Conservation (phyloP, 2,797 vertebrate species). For the Artibeus lituratus region DNA sequence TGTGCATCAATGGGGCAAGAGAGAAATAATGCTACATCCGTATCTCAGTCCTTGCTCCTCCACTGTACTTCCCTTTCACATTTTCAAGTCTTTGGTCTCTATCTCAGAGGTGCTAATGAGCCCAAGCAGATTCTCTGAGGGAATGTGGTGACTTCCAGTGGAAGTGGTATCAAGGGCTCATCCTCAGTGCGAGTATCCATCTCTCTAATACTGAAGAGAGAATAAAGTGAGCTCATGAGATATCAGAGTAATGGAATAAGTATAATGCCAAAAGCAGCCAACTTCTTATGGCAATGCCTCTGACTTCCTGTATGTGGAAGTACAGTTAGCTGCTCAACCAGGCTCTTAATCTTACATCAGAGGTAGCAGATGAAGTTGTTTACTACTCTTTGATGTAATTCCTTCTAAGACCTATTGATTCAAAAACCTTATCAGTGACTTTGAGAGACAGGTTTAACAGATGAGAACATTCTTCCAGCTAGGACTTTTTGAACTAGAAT, state of each 20-base stretch:
- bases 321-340: not conserved
- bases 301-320: not conserved
- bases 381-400: not conserved
- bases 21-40: not conserved
- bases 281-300: not conserved
- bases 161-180: not conserved
- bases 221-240: not conserved
- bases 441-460: slow-evolving; percentile 1
- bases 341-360: not conserved
- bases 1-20: not conserved
- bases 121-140: not conserved
- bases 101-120: not conserved
- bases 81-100: not conserved
- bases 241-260: not conserved
- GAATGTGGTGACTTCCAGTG: not conserved
- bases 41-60: not conserved
- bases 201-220: not conserved
- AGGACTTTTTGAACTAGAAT: slow-evolving; percentile 20
- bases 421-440: slow-evolving; percentile 8
- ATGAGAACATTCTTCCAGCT: not conserved
- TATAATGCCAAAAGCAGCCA: not conserved
- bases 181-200: not conserved
- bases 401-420: not conserved
- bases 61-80: not conserved
- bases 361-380: not conserved